Evolutionary conservation across 1,140 invertebrate genomes (phyloP), one percentile per base, ranked within the genome.

Genomic region (Hycleus phaleratus): DNA sequence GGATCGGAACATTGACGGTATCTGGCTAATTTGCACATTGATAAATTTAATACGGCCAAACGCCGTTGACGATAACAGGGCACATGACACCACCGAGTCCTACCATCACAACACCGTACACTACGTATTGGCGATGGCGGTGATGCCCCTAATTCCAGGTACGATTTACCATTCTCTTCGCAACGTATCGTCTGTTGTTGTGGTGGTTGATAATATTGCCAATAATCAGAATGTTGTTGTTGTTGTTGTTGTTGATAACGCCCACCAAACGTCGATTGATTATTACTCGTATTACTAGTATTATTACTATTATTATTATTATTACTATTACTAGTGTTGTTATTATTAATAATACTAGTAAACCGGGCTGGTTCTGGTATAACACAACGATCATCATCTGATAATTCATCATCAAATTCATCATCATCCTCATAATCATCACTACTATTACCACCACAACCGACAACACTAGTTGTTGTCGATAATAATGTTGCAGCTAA

Each of bases 141-240:
- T 48, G 85, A 84, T 60, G 84, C 82, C 56, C 90, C 91, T 56
- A 93, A 77, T 74, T 93, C 90, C 65, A 93, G 75, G 74, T 93
- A 93, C 49, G 88, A 91, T 74, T 93, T 93, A 61, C 91, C 91
- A 70, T 93, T 93, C 72, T 92, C 90, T 60, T 91, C 91, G 65
- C 86, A 84, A 46, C 88, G 83, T 72, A 91, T 91, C 64, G 88
- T 91, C 68, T 90, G 88, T 66, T 88, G 87, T 52, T 70, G 73
- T 44, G 78, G 77, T 6, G 76, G 68, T 38, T 73, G 74, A 74
- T 79, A 79, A 57, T 79, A 75, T 8, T 77, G 69, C 63, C 75
- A 75, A 74, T 79, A 79, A 46, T 77, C 77, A 11, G 73, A 61
- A 25, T 75, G 72, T 38, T 64, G 11, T 3, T 32, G 7, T 32